Base-by-base conservation (phyloP, 35 echinoderm and acorn worm species). In the Apostichopus californicus region DNA sequence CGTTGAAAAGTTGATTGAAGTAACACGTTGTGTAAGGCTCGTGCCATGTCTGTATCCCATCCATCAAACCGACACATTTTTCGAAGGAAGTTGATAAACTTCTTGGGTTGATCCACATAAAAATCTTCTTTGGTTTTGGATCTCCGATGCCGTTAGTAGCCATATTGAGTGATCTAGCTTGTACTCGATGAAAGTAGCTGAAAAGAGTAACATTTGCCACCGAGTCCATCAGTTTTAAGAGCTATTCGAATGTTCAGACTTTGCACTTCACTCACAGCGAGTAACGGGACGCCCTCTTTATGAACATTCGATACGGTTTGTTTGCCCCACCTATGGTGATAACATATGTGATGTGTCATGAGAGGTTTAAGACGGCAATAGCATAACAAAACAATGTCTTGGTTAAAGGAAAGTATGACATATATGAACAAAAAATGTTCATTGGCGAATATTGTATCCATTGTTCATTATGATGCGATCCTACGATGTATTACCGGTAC, bases 21-120 rank as follows among this genome's bases (percentile, higher is more conserved):
- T 87, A 61, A 59, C 86, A 87, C 6, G 57, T 87, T 20, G 86
- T 87, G 56, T 87, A 87, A 66, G 86, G 86, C 58, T 87, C 86
- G 17, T 61, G 59, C 86, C 86, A 87, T 5, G 58, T 88, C 59
- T 88, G 57, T 25, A 63, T 56, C 13, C 86, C 86, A 26, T 65
- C 59, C 59, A 88, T 73, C 14, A 70, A 73, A 54, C 59, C 59
- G 22, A 88, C 66, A 53, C 86, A 88, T 28, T 88, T 88, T 70
- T 65, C 66, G 15, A 88, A 88, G 2, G 86, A 56, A 88, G 86
- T 88, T 26, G 86, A 88, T 9, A 88, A 65, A 8, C 59, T 70
- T 12, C 86, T 65, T 88, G 86, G 86, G 23, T 88, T 22, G 25
- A 68, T 88, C 59, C 86, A 88, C 66, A 88, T 53, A 20, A 88